Percentiles rank a stretch among this genome's conserved stretches.
phyloP scores from a whole-genome alignment of 1,140 invertebrate species.

The Carcinoscorpius rotundicauda region DNA sequence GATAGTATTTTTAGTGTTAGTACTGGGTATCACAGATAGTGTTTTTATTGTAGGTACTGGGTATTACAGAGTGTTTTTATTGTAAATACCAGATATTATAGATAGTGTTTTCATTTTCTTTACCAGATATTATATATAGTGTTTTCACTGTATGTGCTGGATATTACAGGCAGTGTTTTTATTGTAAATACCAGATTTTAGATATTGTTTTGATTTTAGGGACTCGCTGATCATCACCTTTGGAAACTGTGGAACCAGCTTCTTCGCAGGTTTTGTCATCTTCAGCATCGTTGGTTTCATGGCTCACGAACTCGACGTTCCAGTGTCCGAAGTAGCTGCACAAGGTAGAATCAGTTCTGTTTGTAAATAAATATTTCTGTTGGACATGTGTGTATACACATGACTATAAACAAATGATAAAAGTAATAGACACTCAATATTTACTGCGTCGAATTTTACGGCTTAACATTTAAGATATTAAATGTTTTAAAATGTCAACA shows the following conservation, averaged over 20 bases:
- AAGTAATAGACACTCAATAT: not conserved
- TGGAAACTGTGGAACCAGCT: constrained; percentile 55
- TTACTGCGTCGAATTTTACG: not conserved
- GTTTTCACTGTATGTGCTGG: too few species aligned
- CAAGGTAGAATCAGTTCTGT: constrained; percentile 9
- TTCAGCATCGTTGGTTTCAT: constrained; percentile 71
- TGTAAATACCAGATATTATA: too few species aligned
- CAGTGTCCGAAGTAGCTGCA: constrained; percentile 23
- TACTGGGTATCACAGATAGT: too few species aligned
- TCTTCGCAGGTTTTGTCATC: constrained; percentile 61
- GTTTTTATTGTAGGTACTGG: too few species aligned
- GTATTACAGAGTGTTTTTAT: too few species aligned
- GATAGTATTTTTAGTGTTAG: too few species aligned
- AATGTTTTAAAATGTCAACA: too few species aligned
- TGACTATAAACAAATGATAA: too few species aligned
- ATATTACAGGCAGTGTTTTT: constrained; percentile 30
- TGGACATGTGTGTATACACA: too few species aligned
- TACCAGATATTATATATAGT: too few species aligned
- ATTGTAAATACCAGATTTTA: not conserved
- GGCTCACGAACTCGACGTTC: constrained; percentile 34
- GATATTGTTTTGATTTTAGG: constrained; percentile 23
- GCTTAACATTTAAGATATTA: not conserved
- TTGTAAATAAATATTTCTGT: too few species aligned
- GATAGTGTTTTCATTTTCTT: too few species aligned
- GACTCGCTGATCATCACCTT: constrained; percentile 40